A percentile compares a stretch with the other conserved stretches of the same genome.
Conservation (phyloP, 2,113 vertebrate species). For the Hippocampus mohnikei region DNA sequence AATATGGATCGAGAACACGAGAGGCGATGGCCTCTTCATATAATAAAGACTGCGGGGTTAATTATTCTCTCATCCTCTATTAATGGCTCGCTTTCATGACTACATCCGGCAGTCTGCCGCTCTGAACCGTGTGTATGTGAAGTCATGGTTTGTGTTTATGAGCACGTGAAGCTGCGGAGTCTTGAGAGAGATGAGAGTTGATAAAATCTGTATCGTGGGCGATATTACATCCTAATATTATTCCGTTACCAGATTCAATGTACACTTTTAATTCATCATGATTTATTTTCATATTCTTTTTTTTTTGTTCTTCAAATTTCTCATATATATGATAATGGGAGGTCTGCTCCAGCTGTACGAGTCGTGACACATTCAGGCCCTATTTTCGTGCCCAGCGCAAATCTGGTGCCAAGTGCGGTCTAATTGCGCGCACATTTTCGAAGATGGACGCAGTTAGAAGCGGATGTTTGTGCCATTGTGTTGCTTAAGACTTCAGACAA, state of each 20-base stretch:
- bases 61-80: conserved; percentile 37
- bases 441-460: no score
- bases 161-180: background rate
- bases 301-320: conserved; percentile 25
- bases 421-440: no score
- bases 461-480: no score
- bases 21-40: conserved; percentile 19
- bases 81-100: conserved; percentile 30
- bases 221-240: conserved; percentile 39
- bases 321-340: conserved; percentile 65
- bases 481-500: background rate
- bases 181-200: background rate
- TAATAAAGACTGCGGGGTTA: conserved; percentile 19
- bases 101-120: conserved; percentile 18
- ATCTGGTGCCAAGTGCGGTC: no score
- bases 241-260: conserved; percentile 51
- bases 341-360: conserved; percentile 20
- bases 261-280: conserved; percentile 48
- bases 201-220: background rate
- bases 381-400: no score
- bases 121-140: background rate
- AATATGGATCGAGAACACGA: conserved; percentile 20
- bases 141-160: conserved; percentile 1
- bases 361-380: background rate
- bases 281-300: conserved; percentile 29